Base-by-base conservation (phyloP, 2,888 invertebrate genomes). In the Ornithoptera priamus region DNA sequence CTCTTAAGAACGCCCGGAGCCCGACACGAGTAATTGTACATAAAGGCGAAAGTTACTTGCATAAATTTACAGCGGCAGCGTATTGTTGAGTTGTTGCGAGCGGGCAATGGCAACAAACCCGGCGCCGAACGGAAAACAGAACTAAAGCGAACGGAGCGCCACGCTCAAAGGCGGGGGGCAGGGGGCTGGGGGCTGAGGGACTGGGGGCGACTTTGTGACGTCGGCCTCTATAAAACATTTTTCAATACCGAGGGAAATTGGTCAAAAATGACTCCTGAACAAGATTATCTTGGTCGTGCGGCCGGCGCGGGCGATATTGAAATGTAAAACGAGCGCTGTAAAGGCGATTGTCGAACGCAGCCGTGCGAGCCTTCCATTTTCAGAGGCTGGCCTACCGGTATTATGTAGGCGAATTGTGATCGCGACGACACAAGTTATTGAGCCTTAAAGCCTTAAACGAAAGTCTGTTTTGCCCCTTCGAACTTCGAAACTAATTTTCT, bases 221-320 rank as follows among this genome's bases (percentile, higher is more conserved):
- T 75, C 80, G 78, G 80, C 77, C 77, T 81, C 77, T 80, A 83
- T 83, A 83, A 85, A 86, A 89, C 86, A 88, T 87, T 89, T 78
- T 87, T 85, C 87, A 87, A 87, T 87, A 85, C 80, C 83, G 79
- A 80, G 79, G 81, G 84, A 86, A 88, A 87, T 88, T 86, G 87
- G 87, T 88, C 87, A 86, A 88, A 89, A 89, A 87, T 85, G 84
- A 87, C 82, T 84, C 79, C 76, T 79, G 80, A 85, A 88, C 85
- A 80, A 85, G 85, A 85, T 88, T 88, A 87, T 85, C 83, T 83
- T 75, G 75, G 78, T 74, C 77, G 78, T 74, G 73, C 39, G 39
- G 36, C 62, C 15, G 46, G 67, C 42, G 66, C 73, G 72, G 64
- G 74, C 73, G 71, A 81, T 78, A 78, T 76, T 73, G 71, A 74